Evolutionary conservation across 2,888 invertebrate species (phyloP), one percentile per base, ranked within the genome.

Genomic region (Cantharis nigra): DNA sequence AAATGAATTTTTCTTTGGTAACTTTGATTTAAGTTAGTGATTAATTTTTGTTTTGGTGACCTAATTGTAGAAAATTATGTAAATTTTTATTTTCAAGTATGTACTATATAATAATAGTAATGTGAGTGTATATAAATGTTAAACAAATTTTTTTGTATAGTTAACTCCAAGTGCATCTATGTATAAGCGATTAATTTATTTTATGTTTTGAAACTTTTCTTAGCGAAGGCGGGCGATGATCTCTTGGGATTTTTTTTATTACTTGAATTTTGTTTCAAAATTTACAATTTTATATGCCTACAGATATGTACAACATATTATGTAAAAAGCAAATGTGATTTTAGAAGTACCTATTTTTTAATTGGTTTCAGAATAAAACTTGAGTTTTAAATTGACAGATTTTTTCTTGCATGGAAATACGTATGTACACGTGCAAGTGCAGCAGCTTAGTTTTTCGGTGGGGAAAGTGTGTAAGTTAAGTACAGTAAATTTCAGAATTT

Each of bases 61-160:
- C 49, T 49, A 49, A 49, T 49, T 49, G 49, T 49, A 49, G 49
- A 49, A 49, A 77, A 63, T 33, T 70, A 23, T 49, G 71, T 71
- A 71, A 18, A 77, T 73, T 74, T 74, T 74, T 30, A 71, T 69
- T 77, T 77, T 69, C 69, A 67, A 49, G 49, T 49, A 49, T 70
- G 64, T 76, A 30, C 26, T 75, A 62, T 71, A 75, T 78, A 78
- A 72, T n/a, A 78, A 67, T 67, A 67, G 23, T 75, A 78, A 72
- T 70, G 78, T 78, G 78, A 75, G 78, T 78, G 78, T 78, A 78
- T 75, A 78, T 78, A 78, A 75, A 69, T 76, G 70, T 76, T 75
- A 72, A 70, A 70, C 72, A 69, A 20, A 30, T 69, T 69, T 69
- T 78, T 70, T 69, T 78, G 74, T 75, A 75, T 73, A 74, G 73